These are phyloP conservation scores for Sturnus vulgaris DNA, from an alignment of 2,113 vertebrate genomes.

Conservation along the genomic window DNA sequence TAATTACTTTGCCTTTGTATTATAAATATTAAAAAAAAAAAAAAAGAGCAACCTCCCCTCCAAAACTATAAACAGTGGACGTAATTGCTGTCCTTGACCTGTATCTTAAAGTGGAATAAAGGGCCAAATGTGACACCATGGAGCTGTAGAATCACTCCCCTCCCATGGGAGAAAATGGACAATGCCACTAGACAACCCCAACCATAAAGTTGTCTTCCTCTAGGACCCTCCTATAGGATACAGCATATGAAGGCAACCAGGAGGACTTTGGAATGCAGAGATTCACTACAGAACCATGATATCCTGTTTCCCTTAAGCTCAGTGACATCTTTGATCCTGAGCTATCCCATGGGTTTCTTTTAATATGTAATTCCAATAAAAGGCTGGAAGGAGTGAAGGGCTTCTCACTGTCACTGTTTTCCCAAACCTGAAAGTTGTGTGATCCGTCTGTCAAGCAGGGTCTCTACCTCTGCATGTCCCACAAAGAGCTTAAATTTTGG, in stretches of 20 bases:
- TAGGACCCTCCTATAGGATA: neutral
- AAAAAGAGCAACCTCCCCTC: fast-evolving
- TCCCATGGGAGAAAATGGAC: neutral
- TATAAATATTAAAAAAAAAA: neutral
- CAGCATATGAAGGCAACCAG: neutral
- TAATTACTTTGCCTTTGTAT: neutral
- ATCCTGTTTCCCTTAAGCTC: neutral
- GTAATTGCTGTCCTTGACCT: neutral
- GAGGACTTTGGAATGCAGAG: neutral
- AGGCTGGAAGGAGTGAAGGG: neutral
- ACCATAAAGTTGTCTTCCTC: neutral
- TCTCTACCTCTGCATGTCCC: neutral
- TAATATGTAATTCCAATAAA: neutral
- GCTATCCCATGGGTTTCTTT: neutral
- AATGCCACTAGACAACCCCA: neutral
- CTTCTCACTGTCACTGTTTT: neutral
- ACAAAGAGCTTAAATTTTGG: neutral
- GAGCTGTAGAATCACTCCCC: neutral
- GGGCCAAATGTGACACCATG: neutral
- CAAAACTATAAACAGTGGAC: neutral
- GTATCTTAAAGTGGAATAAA: neutral
- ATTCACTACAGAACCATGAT: neutral
- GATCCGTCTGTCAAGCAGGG: neutral
- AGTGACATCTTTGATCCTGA: fast-evolving
- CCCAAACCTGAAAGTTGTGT: neutral